phyloP scores from a whole-genome alignment of 2,888 invertebrate species.

The Pedicia rivosa region DNA sequence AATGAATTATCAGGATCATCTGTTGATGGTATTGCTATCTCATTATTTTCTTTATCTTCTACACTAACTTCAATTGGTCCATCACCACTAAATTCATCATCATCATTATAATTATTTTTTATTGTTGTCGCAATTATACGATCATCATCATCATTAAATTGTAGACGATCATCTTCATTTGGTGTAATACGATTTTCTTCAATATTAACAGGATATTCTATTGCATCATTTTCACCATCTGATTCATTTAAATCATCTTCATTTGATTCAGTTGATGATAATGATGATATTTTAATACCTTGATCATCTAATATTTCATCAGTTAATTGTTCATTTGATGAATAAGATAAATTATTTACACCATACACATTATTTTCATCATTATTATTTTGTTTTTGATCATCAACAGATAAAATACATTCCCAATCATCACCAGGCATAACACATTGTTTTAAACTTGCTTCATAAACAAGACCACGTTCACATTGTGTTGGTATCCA shows the following conservation, averaged over 20 bases:
- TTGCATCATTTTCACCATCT: conserved; percentile 1
- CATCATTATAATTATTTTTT: conserved; percentile 3
- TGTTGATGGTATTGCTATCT: conserved; percentile 5
- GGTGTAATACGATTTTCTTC: background rate
- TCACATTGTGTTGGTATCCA: conserved; percentile 27
- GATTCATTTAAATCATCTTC: background rate
- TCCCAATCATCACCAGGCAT: conserved; percentile 31
- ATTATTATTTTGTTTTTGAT: conserved; percentile 2
- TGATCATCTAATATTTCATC: background rate
- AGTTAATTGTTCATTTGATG: background rate
- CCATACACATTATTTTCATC: conserved; percentile 13
- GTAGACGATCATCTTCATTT: no score
- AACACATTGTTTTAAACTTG: conserved; percentile 25
- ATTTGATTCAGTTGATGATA: background rate
- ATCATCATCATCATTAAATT: no score
- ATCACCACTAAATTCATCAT: conserved; percentile 24
- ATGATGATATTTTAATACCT: background rate
- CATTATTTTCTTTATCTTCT: conserved; percentile 7
- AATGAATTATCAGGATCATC: conserved; percentile 23
- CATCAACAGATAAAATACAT: conserved; percentile 18
- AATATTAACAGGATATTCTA: background rate
- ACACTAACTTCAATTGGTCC: conserved; percentile 16
- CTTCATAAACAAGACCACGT: conserved; percentile 27
- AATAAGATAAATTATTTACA: conserved; percentile 7
- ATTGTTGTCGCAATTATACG: no score